A percentile compares a stretch with the other conserved stretches of the same genome.
Evolutionary conservation across 2,797 vertebrate genomes (phyloP).

Genomic region (Eutrigla gurnardus): DNA sequence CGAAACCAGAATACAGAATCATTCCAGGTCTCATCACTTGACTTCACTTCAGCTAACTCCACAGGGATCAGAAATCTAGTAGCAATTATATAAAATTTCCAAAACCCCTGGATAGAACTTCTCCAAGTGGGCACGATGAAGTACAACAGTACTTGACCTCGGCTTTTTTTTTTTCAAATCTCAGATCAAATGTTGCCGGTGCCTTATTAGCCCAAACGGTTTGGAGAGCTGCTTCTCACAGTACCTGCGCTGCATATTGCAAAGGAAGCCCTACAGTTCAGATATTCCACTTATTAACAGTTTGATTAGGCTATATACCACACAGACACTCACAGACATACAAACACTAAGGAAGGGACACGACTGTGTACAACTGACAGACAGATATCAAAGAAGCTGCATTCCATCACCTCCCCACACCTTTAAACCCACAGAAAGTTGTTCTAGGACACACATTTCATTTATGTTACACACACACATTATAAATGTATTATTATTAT

Average conservation of each 20-base stretch:
- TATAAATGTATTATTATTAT: conserved; percentile 65
- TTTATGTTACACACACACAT: conserved; percentile 76
- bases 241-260: conserved; percentile 88
- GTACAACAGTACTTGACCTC: conserved; percentile 54
- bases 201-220: conserved; percentile 68
- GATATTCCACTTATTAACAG: conserved; percentile 82
- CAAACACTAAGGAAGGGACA: conserved; percentile 78
- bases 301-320: conserved; percentile 81
- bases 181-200: conserved; percentile 60
- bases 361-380: conserved; percentile 76
- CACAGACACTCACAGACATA: conserved; percentile 79
- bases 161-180: conserved; percentile 40
- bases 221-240: conserved; percentile 77
- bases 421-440: conserved; percentile 74
- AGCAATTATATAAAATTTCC: conserved; percentile 48
- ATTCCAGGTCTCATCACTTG: conserved; percentile 37
- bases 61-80: conserved; percentile 55
- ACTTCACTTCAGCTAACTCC: conserved; percentile 48
- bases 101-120: conserved; percentile 41
- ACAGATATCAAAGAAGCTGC: conserved; percentile 81
- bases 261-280: conserved; percentile 89
- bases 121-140: conserved; percentile 36
- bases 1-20: conserved; percentile 37
- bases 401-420: conserved; percentile 77
- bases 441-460: conserved; percentile 78